Evolutionary conservation across 2,888 invertebrate species (phyloP).

Genomic region (Serrognathus titanus): DNA sequence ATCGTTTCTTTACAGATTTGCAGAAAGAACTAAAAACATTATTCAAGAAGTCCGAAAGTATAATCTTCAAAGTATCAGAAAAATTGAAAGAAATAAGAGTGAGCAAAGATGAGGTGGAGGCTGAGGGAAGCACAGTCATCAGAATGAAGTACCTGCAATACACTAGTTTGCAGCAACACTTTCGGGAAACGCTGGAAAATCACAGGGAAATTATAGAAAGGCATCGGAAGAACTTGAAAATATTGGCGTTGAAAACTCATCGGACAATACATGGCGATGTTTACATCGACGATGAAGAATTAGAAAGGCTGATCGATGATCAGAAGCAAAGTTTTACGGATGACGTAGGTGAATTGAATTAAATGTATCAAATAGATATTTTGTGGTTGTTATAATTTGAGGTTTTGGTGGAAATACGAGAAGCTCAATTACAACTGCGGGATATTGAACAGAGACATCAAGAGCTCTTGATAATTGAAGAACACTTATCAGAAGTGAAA

Average conservation of each 20-base stretch:
- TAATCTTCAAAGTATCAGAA: slow-evolving; percentile 53
- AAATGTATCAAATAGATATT: background rate
- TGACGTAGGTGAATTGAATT: slow-evolving; percentile 45
- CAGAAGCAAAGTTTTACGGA: slow-evolving; percentile 52
- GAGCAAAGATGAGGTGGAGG: slow-evolving; percentile 31
- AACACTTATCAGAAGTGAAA: slow-evolving; percentile 70
- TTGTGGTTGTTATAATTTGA: slow-evolving; percentile 41
- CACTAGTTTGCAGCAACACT: slow-evolving; percentile 48
- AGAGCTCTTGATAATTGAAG: slow-evolving; percentile 78
- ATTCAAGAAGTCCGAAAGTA: slow-evolving; percentile 53
- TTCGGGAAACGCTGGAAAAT: slow-evolving; percentile 49
- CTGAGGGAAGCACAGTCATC: slow-evolving; percentile 27
- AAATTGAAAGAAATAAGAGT: slow-evolving; percentile 54
- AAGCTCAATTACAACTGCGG: slow-evolving; percentile 69
- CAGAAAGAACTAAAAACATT: slow-evolving; percentile 60
- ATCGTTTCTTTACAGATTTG: slow-evolving; percentile 50
- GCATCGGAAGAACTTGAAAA: slow-evolving; percentile 47
- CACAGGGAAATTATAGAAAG: slow-evolving; percentile 53
- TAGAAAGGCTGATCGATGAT: slow-evolving; percentile 45
- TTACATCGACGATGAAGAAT: slow-evolving; percentile 37
- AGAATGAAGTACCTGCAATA: slow-evolving; percentile 52
- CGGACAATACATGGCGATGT: slow-evolving; percentile 9
- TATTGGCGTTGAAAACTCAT: slow-evolving; percentile 8
- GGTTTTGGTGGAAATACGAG: slow-evolving; percentile 76
- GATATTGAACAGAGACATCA: slow-evolving; percentile 80